A percentile compares a stretch with the other conserved stretches of the same genome.
Conservation (phyloP, 2,113 vertebrate genomes). For the Nansenia antarctica region DNA sequence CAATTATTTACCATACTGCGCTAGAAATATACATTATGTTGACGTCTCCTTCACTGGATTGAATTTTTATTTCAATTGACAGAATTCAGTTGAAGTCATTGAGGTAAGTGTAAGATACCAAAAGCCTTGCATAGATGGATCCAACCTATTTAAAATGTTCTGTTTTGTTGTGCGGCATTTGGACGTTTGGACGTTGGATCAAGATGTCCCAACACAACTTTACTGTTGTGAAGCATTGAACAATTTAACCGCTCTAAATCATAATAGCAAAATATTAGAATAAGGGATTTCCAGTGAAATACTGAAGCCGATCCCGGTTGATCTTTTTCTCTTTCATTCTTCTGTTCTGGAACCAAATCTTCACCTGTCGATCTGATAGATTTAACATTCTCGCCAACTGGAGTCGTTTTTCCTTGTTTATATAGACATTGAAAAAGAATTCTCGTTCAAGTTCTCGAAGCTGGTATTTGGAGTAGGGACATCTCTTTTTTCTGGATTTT, state of each 20-base stretch:
- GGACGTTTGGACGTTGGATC: not conserved
- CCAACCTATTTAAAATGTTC: constrained; percentile 10
- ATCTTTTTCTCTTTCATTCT: constrained; percentile 97
- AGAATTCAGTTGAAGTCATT: constrained; percentile 27
- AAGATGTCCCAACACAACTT: constrained; percentile 57
- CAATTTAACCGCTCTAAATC: not conserved
- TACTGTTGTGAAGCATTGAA: constrained; percentile 63
- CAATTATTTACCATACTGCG: constrained; percentile 36
- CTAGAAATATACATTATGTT: constrained; percentile 48
- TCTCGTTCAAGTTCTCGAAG: constrained; percentile 99
- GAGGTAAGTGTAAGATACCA: constrained; percentile 41
- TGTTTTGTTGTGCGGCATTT: constrained; percentile 50
- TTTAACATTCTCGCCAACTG: constrained; percentile 94
- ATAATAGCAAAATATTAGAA: constrained; percentile 32
- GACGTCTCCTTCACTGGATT: constrained; percentile 31
- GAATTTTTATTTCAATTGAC: constrained; percentile 25
- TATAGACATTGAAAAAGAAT: constrained; percentile 99
- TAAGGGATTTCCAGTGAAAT: constrained; percentile 85
- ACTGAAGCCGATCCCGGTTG: constrained; percentile 90
- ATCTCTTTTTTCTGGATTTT: constrained; percentile 59
- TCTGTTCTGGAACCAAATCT: constrained; percentile 97
- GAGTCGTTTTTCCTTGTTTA: constrained; percentile 99
- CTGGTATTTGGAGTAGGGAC: constrained; percentile 98
- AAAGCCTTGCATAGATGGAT: constrained; percentile 56
- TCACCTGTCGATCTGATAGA: constrained; percentile 90